These are phyloP conservation scores for Aphyosemion australe DNA, from an alignment of 2,113 vertebrate genomes.

Conservation along the genomic window DNA sequence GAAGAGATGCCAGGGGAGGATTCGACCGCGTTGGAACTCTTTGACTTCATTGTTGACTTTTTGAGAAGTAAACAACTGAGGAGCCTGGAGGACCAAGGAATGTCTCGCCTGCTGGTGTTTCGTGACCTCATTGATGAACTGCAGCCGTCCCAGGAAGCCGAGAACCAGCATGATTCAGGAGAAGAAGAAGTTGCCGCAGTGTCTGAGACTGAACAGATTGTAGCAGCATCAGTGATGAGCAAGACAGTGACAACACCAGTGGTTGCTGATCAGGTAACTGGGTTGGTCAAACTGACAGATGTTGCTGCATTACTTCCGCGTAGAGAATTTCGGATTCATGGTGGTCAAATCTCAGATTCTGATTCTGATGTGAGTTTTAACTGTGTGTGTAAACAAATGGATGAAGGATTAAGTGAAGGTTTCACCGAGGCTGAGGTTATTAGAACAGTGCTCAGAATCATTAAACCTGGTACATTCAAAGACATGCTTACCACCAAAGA, in stretches of 20 bases:
- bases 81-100: no score
- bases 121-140: constrained; percentile 1
- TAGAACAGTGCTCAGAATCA: neutral
- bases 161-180: neutral
- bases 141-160: neutral
- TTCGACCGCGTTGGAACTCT: no score
- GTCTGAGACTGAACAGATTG: no score
- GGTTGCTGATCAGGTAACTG: neutral
- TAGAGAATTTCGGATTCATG: neutral
- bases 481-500: constrained; percentile 2
- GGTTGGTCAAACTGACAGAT: constrained; percentile 7
- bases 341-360: no score
- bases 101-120: neutral
- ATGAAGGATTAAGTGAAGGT: neutral
- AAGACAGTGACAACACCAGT: no score
- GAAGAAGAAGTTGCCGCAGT: neutral
- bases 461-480: constrained; percentile 6
- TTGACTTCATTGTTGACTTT: no score
- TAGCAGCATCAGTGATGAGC: no score
- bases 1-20: no score
- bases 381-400: neutral
- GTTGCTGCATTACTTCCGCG: neutral
- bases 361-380: neutral
- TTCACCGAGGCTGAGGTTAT: neutral
- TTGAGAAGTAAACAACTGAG: no score